Evolutionary conservation across 2,888 invertebrate genomes (phyloP), one percentile per base, ranked within the genome.

Genomic region (Agrenia bidenticulata): DNA sequence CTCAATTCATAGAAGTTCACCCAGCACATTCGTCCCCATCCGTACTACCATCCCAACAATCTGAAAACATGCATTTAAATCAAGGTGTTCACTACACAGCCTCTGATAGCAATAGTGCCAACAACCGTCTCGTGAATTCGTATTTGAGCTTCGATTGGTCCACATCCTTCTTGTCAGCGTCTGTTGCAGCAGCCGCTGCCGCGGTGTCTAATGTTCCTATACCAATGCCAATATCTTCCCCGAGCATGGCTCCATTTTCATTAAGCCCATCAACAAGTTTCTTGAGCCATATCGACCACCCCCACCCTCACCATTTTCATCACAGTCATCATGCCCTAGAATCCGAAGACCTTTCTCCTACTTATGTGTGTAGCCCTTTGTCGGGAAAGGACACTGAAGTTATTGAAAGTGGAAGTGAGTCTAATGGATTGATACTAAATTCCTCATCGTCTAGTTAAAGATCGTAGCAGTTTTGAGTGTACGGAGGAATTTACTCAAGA

Each of bases 121-220:
- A 61, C 23, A 66, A 61, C 21, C 61, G 68, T 5, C 55, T 66
- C 5, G 50, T 71, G 9, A 71, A 69, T 49, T 54, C 68, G 9
- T 73, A 73, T 27, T 45, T 73, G 2, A 69, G 71, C 21, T 73
- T 73, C 51, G 73, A 73, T 54, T 71, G 70, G 69, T 62, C 68
- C 7, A 54, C 61, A 11, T 65, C 73, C 1, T 64, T 71, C 13
- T 23, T 71, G 4, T 71, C 70, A 4, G 63, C 68, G n/a, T 68
- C 73, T 17, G 66, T 64, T 4, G 71, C 71, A 11, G 67, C 70
- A 2, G 67, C 67, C 9, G 67, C 70, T 24, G 67, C 61, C n/a
- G 63, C 66, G 2, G 63, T 61, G 1, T 55, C 66, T 4, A 60
- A 53, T 7, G 49, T 57, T 59, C 59, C 69, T 19, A 57, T 65